Conservation (phyloP, 2,113 vertebrate genomes). For the Castor canadensis region DNA sequence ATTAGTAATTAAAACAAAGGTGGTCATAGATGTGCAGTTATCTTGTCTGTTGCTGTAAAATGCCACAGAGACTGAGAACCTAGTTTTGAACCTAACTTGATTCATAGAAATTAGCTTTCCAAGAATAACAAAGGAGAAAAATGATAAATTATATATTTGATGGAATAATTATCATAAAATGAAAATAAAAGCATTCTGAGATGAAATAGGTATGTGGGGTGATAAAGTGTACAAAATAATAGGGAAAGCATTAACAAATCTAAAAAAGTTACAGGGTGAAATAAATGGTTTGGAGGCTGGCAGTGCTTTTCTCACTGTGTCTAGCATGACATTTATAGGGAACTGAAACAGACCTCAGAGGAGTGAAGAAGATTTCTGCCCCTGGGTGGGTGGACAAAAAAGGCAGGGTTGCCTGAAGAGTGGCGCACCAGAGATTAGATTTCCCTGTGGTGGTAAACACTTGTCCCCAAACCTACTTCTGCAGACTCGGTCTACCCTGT, state of each 20-base stretch:
- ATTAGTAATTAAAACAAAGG: constrained; percentile 36
- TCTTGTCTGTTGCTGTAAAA: neutral
- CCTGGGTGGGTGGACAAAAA: neutral
- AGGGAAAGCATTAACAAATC: constrained; percentile 5
- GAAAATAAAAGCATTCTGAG: constrained; percentile 39
- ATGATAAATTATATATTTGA: neutral
- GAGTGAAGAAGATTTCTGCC: neutral
- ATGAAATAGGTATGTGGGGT: neutral
- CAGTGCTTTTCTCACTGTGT: too few relatives aligned
- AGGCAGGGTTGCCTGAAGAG: too few relatives aligned
- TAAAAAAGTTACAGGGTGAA: neutral
- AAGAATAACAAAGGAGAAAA: neutral
- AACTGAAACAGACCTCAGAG: neutral
- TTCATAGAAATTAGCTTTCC: neutral
- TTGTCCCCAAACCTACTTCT: rapidly evolving
- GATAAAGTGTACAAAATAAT: neutral
- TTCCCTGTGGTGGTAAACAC: rapidly evolving
- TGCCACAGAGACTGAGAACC: neutral
- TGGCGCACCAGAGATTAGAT: rapidly evolving
- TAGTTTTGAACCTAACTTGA: neutral
- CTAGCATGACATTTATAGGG: neutral
- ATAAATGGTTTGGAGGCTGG: too few relatives aligned
- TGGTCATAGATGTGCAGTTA: neutral
- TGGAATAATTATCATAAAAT: constrained; percentile 28
- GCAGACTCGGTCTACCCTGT: rapidly evolving